Percentiles rank a stretch among this genome's conserved stretches.
These are phyloP conservation scores for Lepidonotus clava DNA, from an alignment of 2,888 invertebrate genomes.

Conservation along the genomic window DNA sequence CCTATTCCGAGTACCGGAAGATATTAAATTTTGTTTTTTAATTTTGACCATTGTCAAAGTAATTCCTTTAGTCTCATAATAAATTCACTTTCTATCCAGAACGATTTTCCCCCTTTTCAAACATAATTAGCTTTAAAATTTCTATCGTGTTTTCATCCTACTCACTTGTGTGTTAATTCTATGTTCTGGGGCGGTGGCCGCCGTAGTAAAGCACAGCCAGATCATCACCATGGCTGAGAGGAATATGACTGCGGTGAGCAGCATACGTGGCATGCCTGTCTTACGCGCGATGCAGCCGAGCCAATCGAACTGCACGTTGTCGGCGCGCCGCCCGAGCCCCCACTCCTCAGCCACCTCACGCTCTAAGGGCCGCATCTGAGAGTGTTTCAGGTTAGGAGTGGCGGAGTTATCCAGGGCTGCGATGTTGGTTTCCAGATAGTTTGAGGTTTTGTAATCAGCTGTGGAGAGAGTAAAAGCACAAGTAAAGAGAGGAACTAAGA, in stretches of 20 bases:
- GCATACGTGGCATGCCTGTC: constrained; percentile 82
- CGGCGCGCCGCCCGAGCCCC: neutral
- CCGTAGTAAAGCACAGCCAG: constrained; percentile 81
- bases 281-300: constrained; percentile 79
- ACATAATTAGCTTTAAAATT: too few species aligned
- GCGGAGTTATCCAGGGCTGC: constrained; percentile 75
- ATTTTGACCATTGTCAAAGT: too few species aligned
- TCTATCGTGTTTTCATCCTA: too few species aligned
- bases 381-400: constrained; percentile 73
- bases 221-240: constrained; percentile 81
- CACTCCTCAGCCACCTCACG: neutral
- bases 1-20: too few species aligned
- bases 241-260: constrained; percentile 81
- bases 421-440: constrained; percentile 75
- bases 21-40: too few species aligned
- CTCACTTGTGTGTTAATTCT: constrained; percentile 65
- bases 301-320: constrained; percentile 61
- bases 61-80: neutral
- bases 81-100: too few species aligned
- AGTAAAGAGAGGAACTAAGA: too few species aligned
- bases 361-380: constrained; percentile 68
- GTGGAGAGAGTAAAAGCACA: too few species aligned
- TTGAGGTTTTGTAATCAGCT: constrained; percentile 70
- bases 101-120: too few species aligned
- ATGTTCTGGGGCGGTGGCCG: constrained; percentile 77